Percentiles rank a stretch among this genome's conserved stretches.
These are phyloP conservation scores for Acanthurus leucopareius DNA, from an alignment of 2,797 vertebrate genomes.

Conservation along the genomic window DNA sequence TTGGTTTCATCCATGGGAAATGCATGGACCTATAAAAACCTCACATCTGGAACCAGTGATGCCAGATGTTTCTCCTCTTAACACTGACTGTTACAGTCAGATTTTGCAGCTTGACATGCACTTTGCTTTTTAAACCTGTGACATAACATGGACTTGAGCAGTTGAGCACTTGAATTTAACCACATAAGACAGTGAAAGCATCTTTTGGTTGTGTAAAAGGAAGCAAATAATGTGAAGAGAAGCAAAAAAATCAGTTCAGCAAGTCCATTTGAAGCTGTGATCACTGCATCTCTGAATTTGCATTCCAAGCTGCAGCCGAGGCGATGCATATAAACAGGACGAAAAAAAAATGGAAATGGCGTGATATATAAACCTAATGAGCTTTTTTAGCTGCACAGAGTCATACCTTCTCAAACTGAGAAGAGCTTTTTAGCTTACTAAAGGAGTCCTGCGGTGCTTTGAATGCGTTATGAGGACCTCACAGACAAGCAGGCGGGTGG, in stretches of 20 bases:
- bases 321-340: background rate
- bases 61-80: background rate
- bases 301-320: background rate
- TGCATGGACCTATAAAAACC: background rate
- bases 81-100: background rate
- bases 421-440: conserved; percentile 4
- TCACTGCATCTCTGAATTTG: background rate
- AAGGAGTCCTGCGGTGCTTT: conserved; percentile 37
- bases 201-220: background rate
- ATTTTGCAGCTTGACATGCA: background rate
- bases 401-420: conserved; percentile 33
- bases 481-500: background rate
- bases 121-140: background rate
- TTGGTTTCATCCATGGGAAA: background rate
- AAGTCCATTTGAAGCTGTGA: conserved; percentile 3
- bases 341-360: background rate
- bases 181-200: background rate
- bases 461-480: conserved; percentile 50
- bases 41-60: background rate
- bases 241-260: background rate
- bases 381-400: conserved; percentile 13
- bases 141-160: background rate
- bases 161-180: background rate
- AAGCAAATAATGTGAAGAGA: background rate
- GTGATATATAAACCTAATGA: conserved; percentile 10